Percentiles rank a stretch among this genome's conserved stretches.
Evolutionary conservation across 1,140 invertebrate species (phyloP).

Genomic region (Schlechtendalia chinensis): DNA sequence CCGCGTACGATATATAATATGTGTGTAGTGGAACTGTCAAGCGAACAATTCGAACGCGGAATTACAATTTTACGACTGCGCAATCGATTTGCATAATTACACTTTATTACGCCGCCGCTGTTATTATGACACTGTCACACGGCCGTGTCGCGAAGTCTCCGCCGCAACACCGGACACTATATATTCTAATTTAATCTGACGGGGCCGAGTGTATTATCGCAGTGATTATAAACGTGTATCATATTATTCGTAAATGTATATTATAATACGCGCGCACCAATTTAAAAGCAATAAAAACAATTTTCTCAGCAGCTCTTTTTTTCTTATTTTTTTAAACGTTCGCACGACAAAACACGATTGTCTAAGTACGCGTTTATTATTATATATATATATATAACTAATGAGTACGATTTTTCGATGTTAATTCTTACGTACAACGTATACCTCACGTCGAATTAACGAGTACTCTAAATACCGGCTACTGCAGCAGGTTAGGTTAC

Average conservation of each 20-base stretch:
- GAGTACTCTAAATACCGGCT: no score
- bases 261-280: neutral
- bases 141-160: neutral
- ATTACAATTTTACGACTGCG: neutral
- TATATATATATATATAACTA: no score
- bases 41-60: neutral
- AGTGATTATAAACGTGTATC: no score
- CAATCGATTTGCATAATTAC: slow-evolving; percentile 42
- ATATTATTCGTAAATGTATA: no score
- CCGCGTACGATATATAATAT: neutral
- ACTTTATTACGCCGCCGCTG: slow-evolving; percentile 1
- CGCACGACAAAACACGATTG: slow-evolving; percentile 13
- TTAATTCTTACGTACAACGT: no score
- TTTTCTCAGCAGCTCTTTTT: no score
- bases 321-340: no score
- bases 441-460: no score
- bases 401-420: no score
- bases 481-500: no score
- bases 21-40: slow-evolving; percentile 5
- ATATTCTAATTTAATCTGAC: slow-evolving; percentile 40
- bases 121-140: slow-evolving; percentile 25
- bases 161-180: neutral
- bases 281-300: slow-evolving; percentile 15
- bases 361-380: no score
- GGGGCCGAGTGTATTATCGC: neutral